Percentiles rank a stretch among this genome's conserved stretches.
Conservation (phyloP, 2,888 invertebrate species). For the Stenodera caucasica region DNA sequence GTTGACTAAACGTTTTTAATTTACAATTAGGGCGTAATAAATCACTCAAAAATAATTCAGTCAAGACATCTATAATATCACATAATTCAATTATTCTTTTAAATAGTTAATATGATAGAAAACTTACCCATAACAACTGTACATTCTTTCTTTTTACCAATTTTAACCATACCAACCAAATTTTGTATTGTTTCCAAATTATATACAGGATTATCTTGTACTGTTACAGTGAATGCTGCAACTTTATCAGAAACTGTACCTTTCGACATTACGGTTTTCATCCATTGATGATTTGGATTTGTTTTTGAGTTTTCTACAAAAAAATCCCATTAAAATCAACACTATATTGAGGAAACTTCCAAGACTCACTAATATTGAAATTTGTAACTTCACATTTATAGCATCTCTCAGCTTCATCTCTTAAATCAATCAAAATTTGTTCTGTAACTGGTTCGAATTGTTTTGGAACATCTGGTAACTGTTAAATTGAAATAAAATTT, state of each 20-base stretch:
- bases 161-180: slow-evolving; percentile 76
- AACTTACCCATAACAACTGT: slow-evolving; percentile 65
- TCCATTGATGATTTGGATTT: slow-evolving; percentile 73
- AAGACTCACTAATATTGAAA: slow-evolving; percentile 63
- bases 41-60: slow-evolving; percentile 75
- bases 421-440: slow-evolving; percentile 62
- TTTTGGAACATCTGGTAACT: slow-evolving; percentile 60
- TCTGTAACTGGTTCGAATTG: slow-evolving; percentile 55
- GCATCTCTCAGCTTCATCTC: slow-evolving; percentile 68
- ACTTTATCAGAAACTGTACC: slow-evolving; percentile 86
- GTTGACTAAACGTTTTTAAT: slow-evolving; percentile 67
- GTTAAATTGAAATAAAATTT: slow-evolving; percentile 21
- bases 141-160: slow-evolving; percentile 75
- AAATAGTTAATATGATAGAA: slow-evolving; percentile 8
- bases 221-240: slow-evolving; percentile 78
- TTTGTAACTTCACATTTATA: slow-evolving; percentile 67
- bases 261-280: slow-evolving; percentile 73
- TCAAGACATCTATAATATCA: slow-evolving; percentile 67
- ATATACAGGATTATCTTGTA: slow-evolving; percentile 83
- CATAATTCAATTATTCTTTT: neutral
- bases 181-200: slow-evolving; percentile 70
- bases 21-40: slow-evolving; percentile 68
- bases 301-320: slow-evolving; percentile 59
- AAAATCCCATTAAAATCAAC: slow-evolving; percentile 17
- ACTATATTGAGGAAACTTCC: slow-evolving; percentile 9